Base-by-base conservation (phyloP, 1,140 invertebrate species). In the Drosophila nasuta region DNA sequence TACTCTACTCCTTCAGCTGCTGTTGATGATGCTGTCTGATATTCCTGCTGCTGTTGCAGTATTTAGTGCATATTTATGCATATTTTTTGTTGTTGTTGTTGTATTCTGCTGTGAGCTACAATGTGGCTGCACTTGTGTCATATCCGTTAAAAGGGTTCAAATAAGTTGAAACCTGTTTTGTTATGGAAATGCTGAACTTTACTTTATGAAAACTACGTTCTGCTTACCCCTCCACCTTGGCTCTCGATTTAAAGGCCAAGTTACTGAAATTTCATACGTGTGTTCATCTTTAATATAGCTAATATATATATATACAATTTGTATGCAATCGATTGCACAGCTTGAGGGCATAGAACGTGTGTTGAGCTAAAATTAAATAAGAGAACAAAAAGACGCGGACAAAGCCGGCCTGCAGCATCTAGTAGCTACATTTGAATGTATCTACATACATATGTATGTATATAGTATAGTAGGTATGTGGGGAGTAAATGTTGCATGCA, bases 401-500 rank as follows among this genome's bases (percentile, higher is more conserved):
- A 54, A 33, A 33, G 35, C 35, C 33, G 54, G 52, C 52, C 15
- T 7, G 10, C 13, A 58, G 13, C 56, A 13, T 2, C 30, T 35
- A 56, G 62, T 28, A 66, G 25, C 71, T 60, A 58, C 15, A 56
- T 43, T 33, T 64, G 10, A 38, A 11, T 38, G 33, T 33, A 33
- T 33, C 30, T 33, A 33, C 20, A 25, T 25, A 8, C 28, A 48
- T 69, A 8, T n/a, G n/a, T n/a, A n/a, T n/a, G n/a, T 76, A 51
- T 46, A 56, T 70, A 58, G 35, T 38, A 10, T 38, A 4, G 35
- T 38, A 10, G 6, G 6, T 38, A 10, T 38, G 35, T 8, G 35
- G 6, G 35, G 57, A 60, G 46, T 67, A 56, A 30, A 35, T 54
- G 62, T 63, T 79, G 57, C 57, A 59, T 79, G 48, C 46, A 48